Percentiles rank a stretch among this genome's conserved stretches.
Conservation (phyloP, 2,888 invertebrate species). For the Caenorhabditis doughertyi region DNA sequence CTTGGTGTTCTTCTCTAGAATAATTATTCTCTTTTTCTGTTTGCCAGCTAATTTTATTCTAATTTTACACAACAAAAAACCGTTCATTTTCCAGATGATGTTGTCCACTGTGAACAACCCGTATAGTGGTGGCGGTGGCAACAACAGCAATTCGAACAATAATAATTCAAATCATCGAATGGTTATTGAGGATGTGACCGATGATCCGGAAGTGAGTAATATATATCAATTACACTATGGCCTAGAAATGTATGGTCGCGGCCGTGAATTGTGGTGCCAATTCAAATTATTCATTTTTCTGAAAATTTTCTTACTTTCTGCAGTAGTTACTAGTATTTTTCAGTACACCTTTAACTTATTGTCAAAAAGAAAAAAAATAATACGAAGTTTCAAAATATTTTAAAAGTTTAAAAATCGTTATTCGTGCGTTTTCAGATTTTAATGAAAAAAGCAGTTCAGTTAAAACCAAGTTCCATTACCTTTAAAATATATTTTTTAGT, state of each 20-base stretch:
- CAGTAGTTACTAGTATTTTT: too few species aligned
- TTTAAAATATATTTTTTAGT: slow-evolving; percentile 68
- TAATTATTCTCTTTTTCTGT: neutral
- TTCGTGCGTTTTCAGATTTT: too few species aligned
- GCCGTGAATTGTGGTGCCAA: too few species aligned
- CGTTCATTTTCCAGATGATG: slow-evolving; percentile 58
- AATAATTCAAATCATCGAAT: slow-evolving; percentile 62
- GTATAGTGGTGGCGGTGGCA: slow-evolving; percentile 46
- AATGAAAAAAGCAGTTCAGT: too few species aligned
- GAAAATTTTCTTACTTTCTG: too few species aligned
- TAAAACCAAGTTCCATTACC: too few species aligned
- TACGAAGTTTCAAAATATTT: too few species aligned
- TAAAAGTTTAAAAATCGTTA: too few species aligned
- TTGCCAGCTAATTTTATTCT: neutral
- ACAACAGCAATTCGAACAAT: slow-evolving; percentile 41
- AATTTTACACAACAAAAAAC: neutral
- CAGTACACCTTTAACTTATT: too few species aligned
- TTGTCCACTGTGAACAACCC: slow-evolving; percentile 61
- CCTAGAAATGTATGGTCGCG: too few species aligned
- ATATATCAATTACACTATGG: neutral
- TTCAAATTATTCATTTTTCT: too few species aligned
- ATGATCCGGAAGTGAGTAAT: slow-evolving; percentile 72
- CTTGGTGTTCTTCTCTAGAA: slow-evolving; percentile 15
- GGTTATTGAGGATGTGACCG: slow-evolving; percentile 80
- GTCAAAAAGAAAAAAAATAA: too few species aligned